Base-by-base conservation (phyloP, 2,888 invertebrate species). In the Liposcelis brunnea region DNA sequence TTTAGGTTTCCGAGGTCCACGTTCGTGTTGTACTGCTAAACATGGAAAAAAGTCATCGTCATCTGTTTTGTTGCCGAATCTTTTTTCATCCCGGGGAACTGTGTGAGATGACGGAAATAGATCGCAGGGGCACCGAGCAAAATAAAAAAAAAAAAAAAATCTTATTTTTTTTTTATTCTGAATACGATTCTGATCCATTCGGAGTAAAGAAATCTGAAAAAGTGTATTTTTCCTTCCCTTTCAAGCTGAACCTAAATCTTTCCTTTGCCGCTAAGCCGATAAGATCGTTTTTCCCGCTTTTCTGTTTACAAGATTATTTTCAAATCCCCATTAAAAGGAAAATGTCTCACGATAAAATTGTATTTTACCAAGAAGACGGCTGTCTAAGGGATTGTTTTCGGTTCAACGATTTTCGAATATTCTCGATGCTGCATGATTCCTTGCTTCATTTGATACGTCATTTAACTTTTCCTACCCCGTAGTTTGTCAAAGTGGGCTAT, bases 1-100 rank as follows among this genome's bases (percentile, higher is more conserved):
- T 65, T 94, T 93, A 5, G 91, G 89, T 65, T 93, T 93, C 48
- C 94, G 74, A 0, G 94, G 94, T 6, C 94, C 94, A 38, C 94
- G 75, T 65, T 94, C 94, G 67, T 94, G 94, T 66, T 94, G 94
- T 49, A 94, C 94, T 61, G 94, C 94, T 94, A 48, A 70, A 64
- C 36, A 42, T 26, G 18, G 10, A 49, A 31, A 38, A 48, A 21
- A 26, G 26, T 8, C 26, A 26, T 15, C 18, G 48, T 42, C 33
- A 44, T 32, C n/a, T 19, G 7, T 26, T 26, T 26, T 26, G 8
- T 26, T 26, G 5, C 8, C 26, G 8, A 26, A 26, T 26, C 26
- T 8, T 6, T 26, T 26, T 26, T 26, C 4, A 8, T 26, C 26
- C 26, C 5, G 26, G 26, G 26, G 26, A 26, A 26, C 26, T 26